Evolutionary conservation across 1,140 invertebrate genomes (phyloP), one percentile per base, ranked within the genome.

Genomic region (Zaprionus davidi): DNA sequence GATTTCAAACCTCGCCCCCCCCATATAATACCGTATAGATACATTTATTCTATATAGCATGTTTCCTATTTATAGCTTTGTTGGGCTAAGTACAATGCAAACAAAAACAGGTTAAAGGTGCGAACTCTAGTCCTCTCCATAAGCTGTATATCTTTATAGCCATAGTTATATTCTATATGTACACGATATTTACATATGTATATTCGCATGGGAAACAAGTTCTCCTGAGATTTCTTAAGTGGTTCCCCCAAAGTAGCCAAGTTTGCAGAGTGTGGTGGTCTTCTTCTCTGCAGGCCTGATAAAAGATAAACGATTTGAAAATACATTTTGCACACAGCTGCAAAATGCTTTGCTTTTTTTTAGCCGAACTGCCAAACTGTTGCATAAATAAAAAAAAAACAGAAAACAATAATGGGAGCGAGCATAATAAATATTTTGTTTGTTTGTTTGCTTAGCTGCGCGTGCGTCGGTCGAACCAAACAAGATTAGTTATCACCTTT

Each of bases 71-170:
- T 46, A 17, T 17, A 46, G 36, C 36, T 38, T 7, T 38, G 36
- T 15, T 13, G 13, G 36, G 41, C 41, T 46, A 46, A 46, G n/a
- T 46, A 46, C n/a, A 17, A 46, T 46, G 41, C 41, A 46, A 46
- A 46, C 41, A n/a, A 46, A 46, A 46, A 46, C 41, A 46, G 41
- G 41, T 46, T 46, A 46, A 46, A 46, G 41, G 41, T 46, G 41
- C 41, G 41, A 46, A 46, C 41, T 46, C 7, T 46, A 9, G 41
- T 46, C 41, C 41, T 46, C n/a, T 7, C 7, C 41, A 13, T 15
- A 15, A 13, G 36, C 36, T 38, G 13, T 38, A 38, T 38, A 17
- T 17, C n/a, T 17, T 20, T 46, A 46, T 46, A 7, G 41, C n/a
- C 41, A 46, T 20, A 46, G n/a, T 46, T 46, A 17, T 17, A 17